These are phyloP conservation scores for Camelus bactrianus DNA, from an alignment of 2,113 vertebrate species.

Conservation along the genomic window DNA sequence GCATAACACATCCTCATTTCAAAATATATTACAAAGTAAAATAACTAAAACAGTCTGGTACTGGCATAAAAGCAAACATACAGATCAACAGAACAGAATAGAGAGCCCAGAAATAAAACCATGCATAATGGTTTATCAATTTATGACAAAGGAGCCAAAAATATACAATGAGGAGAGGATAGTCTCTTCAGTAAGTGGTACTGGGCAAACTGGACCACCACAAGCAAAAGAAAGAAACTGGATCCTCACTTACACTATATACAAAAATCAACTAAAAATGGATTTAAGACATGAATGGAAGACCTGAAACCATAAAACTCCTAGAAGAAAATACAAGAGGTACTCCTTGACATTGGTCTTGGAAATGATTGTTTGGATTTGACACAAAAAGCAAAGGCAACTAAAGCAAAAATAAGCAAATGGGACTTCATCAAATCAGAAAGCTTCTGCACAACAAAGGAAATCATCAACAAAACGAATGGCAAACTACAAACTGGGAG, in stretches of 20 bases:
- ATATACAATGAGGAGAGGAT: background rate
- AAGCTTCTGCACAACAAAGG: background rate
- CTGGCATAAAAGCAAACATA: background rate
- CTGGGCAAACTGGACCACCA: background rate
- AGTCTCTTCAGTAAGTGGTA: background rate
- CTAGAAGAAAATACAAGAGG: background rate
- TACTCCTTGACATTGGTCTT: background rate
- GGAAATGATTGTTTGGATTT: background rate
- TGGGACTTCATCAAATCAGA: background rate
- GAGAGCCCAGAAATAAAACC: background rate
- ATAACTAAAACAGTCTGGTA: background rate
- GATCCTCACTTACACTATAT: background rate
- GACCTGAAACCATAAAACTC: background rate
- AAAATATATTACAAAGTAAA: background rate
- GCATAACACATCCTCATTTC: background rate
- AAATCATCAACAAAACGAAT: background rate
- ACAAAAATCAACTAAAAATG: background rate
- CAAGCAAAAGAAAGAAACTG: background rate
- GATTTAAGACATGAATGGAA: background rate
- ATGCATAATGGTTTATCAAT: background rate
- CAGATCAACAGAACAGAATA: background rate
- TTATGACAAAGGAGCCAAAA: background rate
- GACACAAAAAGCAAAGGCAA: background rate
- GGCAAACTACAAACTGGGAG: background rate
- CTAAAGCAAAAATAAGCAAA: background rate